Evolutionary conservation across 2,113 vertebrate genomes (phyloP).

Genomic region (Tupaia tana): DNA sequence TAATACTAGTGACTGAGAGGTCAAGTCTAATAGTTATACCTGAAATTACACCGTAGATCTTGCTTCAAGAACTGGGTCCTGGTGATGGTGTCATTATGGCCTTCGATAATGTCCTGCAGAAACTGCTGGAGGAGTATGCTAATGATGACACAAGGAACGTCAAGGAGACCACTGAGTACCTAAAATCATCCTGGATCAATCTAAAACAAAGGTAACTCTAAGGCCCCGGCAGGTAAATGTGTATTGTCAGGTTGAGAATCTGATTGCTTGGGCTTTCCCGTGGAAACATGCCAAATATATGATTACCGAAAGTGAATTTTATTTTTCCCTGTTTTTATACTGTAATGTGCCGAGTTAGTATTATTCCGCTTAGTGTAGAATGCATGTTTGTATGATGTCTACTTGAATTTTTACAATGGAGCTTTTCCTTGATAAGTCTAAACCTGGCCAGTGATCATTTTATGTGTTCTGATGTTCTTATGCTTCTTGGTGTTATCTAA

Average conservation of each 20-base stretch:
- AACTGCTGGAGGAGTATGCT: conserved; percentile 93
- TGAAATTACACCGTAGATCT: conserved; percentile 84
- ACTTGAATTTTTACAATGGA: not conserved
- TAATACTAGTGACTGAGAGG: not conserved
- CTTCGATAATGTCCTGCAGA: conserved; percentile 94
- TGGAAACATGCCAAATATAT: not conserved
- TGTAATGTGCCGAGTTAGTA: not conserved
- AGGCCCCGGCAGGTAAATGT: not conserved
- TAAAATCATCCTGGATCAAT: conserved; percentile 91
- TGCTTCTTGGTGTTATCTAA: not conserved
- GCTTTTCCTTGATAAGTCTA: conserved; percentile 12
- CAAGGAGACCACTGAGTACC: conserved; percentile 93
- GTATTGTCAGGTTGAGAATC: not conserved
- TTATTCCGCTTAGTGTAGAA: not conserved
- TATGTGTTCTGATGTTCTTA: not conserved
- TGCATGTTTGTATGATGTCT: not conserved
- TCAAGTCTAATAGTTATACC: not conserved
- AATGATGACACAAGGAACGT: conserved; percentile 94
- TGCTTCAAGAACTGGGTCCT: conserved; percentile 93
- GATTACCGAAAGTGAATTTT: not conserved
- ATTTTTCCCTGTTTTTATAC: not conserved
- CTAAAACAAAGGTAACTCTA: conserved; percentile 92
- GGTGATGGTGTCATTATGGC: conserved; percentile 89
- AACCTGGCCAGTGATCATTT: not conserved
- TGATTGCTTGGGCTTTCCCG: not conserved